Percentiles rank a stretch among this genome's conserved stretches.
Evolutionary conservation across 2,888 invertebrate species (phyloP).

Genomic region (Lypha dubia): DNA sequence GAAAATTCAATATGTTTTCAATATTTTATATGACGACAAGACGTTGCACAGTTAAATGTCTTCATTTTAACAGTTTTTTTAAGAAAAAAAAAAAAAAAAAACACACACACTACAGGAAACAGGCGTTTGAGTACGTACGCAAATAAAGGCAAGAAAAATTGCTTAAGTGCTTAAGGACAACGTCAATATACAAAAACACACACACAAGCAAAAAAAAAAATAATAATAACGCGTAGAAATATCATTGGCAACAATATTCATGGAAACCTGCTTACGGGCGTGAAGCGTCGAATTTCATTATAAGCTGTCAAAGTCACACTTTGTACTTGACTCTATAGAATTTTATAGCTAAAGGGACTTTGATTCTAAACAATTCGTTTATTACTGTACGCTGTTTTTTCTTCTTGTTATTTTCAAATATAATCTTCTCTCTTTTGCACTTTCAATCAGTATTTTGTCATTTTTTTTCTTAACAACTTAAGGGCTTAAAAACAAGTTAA

Average conservation of each 20-base stretch:
- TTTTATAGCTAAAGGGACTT: conserved; percentile 57
- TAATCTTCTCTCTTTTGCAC: not conserved
- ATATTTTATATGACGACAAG: conserved; percentile 37
- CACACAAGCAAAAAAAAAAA: conserved; percentile 30
- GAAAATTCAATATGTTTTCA: conserved; percentile 56
- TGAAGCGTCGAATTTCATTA: conserved; percentile 74
- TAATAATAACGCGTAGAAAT: conserved; percentile 32
- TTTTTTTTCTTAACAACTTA: conserved; percentile 58
- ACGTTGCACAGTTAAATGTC: conserved; percentile 31
- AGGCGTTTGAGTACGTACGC: conserved; percentile 42
- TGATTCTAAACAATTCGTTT: conserved; percentile 50
- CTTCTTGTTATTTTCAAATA: no score
- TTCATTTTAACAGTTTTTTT: not conserved
- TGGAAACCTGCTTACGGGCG: conserved; percentile 61
- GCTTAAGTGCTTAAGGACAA: conserved; percentile 45
- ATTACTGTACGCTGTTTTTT: conserved; percentile 11
- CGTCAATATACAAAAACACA: conserved; percentile 14
- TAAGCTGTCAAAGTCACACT: conserved; percentile 74
- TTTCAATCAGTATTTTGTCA: conserved; percentile 12
- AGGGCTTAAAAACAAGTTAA: conserved; percentile 58
- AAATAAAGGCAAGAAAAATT: conserved; percentile 50
- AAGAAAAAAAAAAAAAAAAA: not conserved
- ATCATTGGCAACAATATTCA: conserved; percentile 58
- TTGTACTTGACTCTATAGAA: conserved; percentile 46
- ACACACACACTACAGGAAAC: no score